Evolutionary conservation across 2,888 invertebrate species (phyloP).

Genomic region (Latrodectus elegans): DNA sequence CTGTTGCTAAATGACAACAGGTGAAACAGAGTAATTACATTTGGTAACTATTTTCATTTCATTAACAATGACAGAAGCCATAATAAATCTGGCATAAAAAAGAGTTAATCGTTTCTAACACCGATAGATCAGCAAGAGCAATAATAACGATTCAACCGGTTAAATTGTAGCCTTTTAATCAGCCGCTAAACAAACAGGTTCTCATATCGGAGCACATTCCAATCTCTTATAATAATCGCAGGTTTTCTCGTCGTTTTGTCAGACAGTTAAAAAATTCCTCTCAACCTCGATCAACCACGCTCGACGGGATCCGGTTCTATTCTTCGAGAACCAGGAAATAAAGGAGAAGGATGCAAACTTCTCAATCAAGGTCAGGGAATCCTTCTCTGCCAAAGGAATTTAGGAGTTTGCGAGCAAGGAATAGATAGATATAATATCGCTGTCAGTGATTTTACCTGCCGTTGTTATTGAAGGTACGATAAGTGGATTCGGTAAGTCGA

Average conservation of each 20-base stretch:
- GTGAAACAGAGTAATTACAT: too few relatives aligned
- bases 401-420: slow-evolving; percentile 3
- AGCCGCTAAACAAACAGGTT: slow-evolving; percentile 35
- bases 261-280: slow-evolving; percentile 50
- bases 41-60: too few relatives aligned
- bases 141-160: slow-evolving; percentile 34
- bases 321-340: slow-evolving; percentile 57
- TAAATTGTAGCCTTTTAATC: slow-evolving; percentile 50
- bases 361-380: slow-evolving; percentile 65
- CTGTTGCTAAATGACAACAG: too few relatives aligned
- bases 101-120: neutral
- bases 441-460: neutral
- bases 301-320: slow-evolving; percentile 45
- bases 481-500: slow-evolving; percentile 26
- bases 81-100: too few relatives aligned
- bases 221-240: slow-evolving; percentile 26
- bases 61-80: too few relatives aligned
- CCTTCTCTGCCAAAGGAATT: slow-evolving; percentile 45
- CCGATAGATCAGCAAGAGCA: neutral
- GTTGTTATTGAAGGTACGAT: slow-evolving; percentile 33
- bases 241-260: slow-evolving; percentile 12
- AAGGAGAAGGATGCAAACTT: slow-evolving; percentile 30
- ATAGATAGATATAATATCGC: neutral
- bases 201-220: slow-evolving; percentile 13
- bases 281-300: slow-evolving; percentile 13